Conservation (phyloP, 2,797 vertebrate species). For the Numenius phaeopus region DNA sequence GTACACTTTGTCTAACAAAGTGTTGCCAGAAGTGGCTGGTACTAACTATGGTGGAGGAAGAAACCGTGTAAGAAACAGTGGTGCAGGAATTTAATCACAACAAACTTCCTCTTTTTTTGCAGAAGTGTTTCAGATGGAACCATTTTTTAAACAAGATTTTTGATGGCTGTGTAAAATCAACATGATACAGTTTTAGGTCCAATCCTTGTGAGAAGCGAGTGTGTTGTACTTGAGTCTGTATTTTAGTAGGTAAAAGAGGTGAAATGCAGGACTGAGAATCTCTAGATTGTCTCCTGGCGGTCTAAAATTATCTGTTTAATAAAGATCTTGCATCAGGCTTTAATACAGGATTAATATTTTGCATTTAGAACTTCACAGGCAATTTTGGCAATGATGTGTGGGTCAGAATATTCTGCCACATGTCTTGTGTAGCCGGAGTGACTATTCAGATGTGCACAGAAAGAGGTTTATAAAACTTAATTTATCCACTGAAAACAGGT, state of each 20-base stretch:
- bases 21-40: neutral
- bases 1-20: neutral
- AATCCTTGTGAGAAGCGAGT: accelerated
- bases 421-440: neutral
- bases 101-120: neutral
- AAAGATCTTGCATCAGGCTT: neutral
- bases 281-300: neutral
- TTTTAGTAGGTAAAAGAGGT: neutral
- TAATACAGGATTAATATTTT: neutral
- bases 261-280: neutral
- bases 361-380: neutral
- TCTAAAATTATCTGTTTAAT: neutral
- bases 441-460: neutral
- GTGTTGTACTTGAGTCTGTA: neutral
- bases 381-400: neutral
- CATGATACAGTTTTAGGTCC: neutral
- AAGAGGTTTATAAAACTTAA: neutral
- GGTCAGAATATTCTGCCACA: neutral
- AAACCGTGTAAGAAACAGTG: neutral
- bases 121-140: neutral
- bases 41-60: neutral
- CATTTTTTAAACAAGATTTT: neutral
- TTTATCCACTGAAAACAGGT: neutral
- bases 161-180: neutral
- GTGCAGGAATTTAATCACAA: neutral